phyloP scores from a whole-genome alignment of 2,113 vertebrate species.

The Rhegmatorhina hoffmannsi region DNA sequence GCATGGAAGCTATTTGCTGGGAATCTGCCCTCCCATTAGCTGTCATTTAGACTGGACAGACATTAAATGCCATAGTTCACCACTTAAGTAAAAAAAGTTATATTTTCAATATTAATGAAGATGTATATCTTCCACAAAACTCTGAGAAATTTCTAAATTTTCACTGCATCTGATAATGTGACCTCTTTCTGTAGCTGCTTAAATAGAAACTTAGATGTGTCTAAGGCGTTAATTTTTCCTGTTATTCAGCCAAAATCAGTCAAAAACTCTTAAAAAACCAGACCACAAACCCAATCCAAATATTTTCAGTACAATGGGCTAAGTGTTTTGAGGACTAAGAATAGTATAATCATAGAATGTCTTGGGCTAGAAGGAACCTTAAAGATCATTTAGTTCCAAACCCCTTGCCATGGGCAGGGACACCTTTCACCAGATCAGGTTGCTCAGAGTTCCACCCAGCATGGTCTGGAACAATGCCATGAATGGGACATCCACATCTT shows the following conservation, averaged over 20 bases:
- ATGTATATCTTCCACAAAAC: not conserved
- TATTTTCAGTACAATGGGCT: not conserved
- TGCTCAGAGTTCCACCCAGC: not conserved
- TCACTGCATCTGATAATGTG: not conserved
- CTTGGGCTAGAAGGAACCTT: not conserved
- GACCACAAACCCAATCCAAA: not conserved
- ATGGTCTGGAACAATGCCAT: not conserved
- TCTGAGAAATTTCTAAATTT: not conserved
- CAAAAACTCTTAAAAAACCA: not conserved
- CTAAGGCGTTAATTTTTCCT: not conserved
- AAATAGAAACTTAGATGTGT: not conserved
- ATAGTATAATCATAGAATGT: not conserved
- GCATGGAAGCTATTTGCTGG: not conserved
- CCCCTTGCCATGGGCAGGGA: fast-evolving
- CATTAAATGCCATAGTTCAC: not conserved
- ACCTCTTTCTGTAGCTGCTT: not conserved
- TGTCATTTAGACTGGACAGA: not conserved
- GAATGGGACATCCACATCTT: not conserved
- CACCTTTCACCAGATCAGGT: not conserved
- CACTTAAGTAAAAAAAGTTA: not conserved
- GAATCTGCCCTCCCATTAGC: not conserved
- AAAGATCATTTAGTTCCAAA: not conserved
- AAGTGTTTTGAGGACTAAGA: not conserved
- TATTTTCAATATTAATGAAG: not conserved
- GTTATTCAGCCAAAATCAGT: not conserved